phyloP scores from a whole-genome alignment of 1,140 invertebrate species.

The Leptopilina clavipes region DNA sequence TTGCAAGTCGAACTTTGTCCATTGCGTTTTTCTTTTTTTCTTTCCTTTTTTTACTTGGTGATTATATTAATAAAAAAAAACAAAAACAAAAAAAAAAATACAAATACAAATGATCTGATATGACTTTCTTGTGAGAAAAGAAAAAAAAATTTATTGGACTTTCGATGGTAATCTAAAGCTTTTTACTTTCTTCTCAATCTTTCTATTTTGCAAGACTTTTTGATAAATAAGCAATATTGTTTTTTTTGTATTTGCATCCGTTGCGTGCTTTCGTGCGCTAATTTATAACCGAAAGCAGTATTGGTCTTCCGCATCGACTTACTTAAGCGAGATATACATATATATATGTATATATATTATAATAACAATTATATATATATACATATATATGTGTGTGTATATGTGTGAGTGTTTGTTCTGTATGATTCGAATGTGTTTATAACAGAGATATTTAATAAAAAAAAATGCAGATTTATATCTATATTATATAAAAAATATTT shows the following conservation, averaged over 20 bases:
- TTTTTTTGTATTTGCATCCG: constrained; percentile 37
- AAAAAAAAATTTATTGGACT: constrained; percentile 25
- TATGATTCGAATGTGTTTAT: constrained; percentile 35
- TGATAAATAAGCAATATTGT: not conserved
- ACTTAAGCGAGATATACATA: constrained; percentile 43
- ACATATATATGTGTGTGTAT: not conserved
- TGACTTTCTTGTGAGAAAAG: not conserved
- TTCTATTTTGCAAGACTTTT: constrained; percentile 25
- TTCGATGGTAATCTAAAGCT: constrained; percentile 2
- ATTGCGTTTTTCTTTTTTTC: constrained; percentile 28
- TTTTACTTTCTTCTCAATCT: constrained; percentile 33
- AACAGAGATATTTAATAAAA: constrained; percentile 39
- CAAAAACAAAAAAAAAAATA: too few species aligned
- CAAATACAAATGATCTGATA: constrained; percentile 28
- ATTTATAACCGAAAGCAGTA: constrained; percentile 61
- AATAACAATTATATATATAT: constrained; percentile 33
- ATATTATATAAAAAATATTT: not conserved
- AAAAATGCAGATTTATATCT: not conserved
- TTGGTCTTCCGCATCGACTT: constrained; percentile 55
- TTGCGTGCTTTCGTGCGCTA: constrained; percentile 54
- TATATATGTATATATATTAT: too few species aligned
- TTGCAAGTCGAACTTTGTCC: constrained; percentile 24
- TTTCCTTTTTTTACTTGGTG: not conserved
- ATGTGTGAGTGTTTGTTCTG: constrained; percentile 7
- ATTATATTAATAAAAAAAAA: not conserved